Conservation (phyloP, 1,140 invertebrate species). For the Aleiodes sp. region DNA sequence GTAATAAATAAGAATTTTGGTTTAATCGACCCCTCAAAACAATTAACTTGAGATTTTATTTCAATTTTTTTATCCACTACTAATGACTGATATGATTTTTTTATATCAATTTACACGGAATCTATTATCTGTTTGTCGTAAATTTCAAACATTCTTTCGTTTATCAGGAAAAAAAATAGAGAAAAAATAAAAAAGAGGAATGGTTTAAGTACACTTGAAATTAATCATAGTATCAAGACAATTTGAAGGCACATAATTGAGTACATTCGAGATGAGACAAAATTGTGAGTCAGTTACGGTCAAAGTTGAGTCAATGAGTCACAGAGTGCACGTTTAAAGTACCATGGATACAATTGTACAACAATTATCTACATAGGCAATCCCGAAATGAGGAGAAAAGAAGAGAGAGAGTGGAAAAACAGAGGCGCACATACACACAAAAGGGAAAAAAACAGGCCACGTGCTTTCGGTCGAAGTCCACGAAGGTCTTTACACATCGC, state of each 20-base stretch:
- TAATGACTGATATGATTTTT: too few relatives aligned
- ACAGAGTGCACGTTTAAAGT: neutral
- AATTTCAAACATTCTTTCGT: too few relatives aligned
- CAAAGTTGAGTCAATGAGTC: constrained; percentile 10
- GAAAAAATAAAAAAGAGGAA: too few relatives aligned
- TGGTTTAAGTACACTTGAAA: too few relatives aligned
- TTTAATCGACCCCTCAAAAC: too few relatives aligned
- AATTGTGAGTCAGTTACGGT: neutral
- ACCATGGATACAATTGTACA: neutral
- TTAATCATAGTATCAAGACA: neutral
- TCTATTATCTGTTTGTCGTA: too few relatives aligned
- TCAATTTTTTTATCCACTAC: too few relatives aligned
- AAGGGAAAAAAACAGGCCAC: constrained; percentile 18
- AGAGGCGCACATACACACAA: too few relatives aligned
- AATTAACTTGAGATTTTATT: too few relatives aligned
- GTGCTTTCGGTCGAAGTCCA: constrained; percentile 29
- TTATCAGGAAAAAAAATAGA: too few relatives aligned
- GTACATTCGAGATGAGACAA: neutral
- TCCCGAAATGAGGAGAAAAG: neutral
- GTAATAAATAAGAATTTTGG: too few relatives aligned
- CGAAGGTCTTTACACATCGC: constrained; percentile 4
- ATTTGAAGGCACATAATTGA: neutral
- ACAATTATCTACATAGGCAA: neutral
- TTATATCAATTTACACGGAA: too few relatives aligned
- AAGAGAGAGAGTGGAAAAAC: neutral